Conservation (phyloP, 2,113 vertebrate genomes). For the Circaetus gallicus region DNA sequence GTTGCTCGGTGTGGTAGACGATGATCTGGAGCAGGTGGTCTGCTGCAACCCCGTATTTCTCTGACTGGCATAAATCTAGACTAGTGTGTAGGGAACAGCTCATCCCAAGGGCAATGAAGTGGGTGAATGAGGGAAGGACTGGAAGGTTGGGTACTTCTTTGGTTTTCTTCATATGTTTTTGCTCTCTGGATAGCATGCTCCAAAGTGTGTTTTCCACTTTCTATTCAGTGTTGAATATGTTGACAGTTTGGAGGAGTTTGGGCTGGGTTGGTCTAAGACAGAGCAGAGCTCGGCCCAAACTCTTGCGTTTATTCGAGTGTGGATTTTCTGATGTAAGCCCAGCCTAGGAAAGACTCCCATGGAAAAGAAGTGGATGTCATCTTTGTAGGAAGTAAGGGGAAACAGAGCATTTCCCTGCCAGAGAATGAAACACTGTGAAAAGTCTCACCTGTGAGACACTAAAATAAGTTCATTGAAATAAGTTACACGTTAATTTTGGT, state of each 20-base stretch:
- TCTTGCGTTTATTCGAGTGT: neutral
- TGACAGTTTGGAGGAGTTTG: neutral
- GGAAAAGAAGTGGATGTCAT: neutral
- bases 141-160: neutral
- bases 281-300: neutral
- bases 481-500: neutral
- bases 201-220: neutral
- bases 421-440: neutral
- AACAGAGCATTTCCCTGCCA: neutral
- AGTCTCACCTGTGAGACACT: neutral
- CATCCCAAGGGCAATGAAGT: neutral
- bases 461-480: neutral
- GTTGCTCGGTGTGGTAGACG: fast-evolving
- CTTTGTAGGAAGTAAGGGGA: neutral
- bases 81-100: fast-evolving
- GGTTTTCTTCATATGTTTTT: neutral
- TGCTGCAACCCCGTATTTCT: fast-evolving
- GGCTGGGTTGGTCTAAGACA: neutral
- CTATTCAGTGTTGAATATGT: fast-evolving
- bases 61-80: neutral
- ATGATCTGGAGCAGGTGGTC: neutral
- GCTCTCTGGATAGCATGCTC: neutral
- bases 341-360: neutral
- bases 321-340: neutral
- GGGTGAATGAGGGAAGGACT: neutral